phyloP scores from a whole-genome alignment of 2,113 vertebrate genomes.

The Gobius niger region DNA sequence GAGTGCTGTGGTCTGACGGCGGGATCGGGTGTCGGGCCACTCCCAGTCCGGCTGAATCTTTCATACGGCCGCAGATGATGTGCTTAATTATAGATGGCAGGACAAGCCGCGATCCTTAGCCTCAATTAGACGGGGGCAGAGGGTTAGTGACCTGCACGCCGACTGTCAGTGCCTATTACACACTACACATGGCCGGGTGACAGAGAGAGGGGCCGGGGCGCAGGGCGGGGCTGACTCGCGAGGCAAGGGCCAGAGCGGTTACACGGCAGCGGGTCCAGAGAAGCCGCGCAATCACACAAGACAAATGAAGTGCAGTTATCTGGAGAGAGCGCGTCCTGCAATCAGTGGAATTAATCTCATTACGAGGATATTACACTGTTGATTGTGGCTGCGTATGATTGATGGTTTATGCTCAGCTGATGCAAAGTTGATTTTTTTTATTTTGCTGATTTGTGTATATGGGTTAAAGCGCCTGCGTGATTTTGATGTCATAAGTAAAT shows the following conservation, averaged over 20 bases:
- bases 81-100: slow-evolving; percentile 77
- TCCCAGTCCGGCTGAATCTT: slow-evolving; percentile 75
- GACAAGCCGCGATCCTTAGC: slow-evolving; percentile 77
- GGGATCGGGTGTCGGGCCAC: slow-evolving; percentile 65
- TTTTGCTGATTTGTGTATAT: slow-evolving; percentile 8
- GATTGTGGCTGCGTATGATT: slow-evolving; percentile 29
- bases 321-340: slow-evolving; percentile 41
- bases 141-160: slow-evolving; percentile 72
- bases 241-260: slow-evolving; percentile 55
- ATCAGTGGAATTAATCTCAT: slow-evolving; percentile 58
- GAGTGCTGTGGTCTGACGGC: slow-evolving; percentile 43
- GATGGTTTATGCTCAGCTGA: slow-evolving; percentile 9
- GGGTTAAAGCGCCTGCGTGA: too few species aligned
- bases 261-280: slow-evolving; percentile 41
- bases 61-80: slow-evolving; percentile 74
- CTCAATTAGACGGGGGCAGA: slow-evolving; percentile 73
- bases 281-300: slow-evolving; percentile 2
- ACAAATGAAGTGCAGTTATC: slow-evolving; percentile 30
- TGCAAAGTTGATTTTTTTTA: background rate
- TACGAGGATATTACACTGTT: slow-evolving; percentile 40
- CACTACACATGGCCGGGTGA: slow-evolving; percentile 70
- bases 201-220: slow-evolving; percentile 56
- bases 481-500: too few species aligned
- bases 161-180: slow-evolving; percentile 75
- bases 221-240: slow-evolving; percentile 67